These are phyloP conservation scores for Epinephelus cyanopodus DNA, from an alignment of 2,113 vertebrate genomes.

Conservation along the genomic window DNA sequence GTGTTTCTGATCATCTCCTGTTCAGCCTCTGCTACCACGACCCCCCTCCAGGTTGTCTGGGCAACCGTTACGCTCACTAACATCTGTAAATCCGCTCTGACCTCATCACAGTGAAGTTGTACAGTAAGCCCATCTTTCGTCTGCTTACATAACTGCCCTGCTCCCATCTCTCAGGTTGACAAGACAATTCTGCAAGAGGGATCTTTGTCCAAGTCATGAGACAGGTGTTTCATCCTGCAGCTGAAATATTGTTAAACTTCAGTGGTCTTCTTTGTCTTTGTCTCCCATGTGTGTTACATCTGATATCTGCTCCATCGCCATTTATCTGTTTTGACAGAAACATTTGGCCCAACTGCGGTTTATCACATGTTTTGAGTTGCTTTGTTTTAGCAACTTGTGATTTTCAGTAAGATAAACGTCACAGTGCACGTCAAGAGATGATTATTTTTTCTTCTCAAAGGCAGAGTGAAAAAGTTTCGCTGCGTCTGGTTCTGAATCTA, in stretches of 20 bases:
- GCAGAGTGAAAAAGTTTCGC: neutral
- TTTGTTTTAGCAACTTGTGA: conserved; percentile 16
- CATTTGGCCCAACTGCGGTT: conserved; percentile 11
- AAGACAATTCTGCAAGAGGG: conserved; percentile 1
- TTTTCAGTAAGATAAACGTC: conserved; percentile 20
- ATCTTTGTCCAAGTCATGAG: conserved; percentile 4
- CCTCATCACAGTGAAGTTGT: conserved; percentile 38
- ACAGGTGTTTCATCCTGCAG: conserved; percentile 10
- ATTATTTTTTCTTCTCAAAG: neutral
- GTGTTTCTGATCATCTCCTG: conserved; percentile 45
- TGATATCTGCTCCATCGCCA: conserved; percentile 1
- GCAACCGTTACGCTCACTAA: conserved; percentile 36
- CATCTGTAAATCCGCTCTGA: conserved; percentile 51
- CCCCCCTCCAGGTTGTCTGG: conserved; percentile 20
- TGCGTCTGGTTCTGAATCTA: conserved; percentile 26
- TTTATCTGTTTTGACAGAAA: conserved; percentile 7
- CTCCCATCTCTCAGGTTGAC: neutral
- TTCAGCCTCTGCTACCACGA: conserved; percentile 1
- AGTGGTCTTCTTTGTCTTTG: conserved; percentile 7
- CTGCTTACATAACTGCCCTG: conserved; percentile 7
- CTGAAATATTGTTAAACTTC: conserved; percentile 1
- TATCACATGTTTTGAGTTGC: conserved; percentile 39
- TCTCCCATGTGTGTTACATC: conserved; percentile 24
- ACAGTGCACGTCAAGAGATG: neutral
- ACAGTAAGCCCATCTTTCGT: conserved; percentile 13